Evolutionary conservation across 2,113 vertebrate species (phyloP), one percentile per base, ranked within the genome.

Genomic region (Isurus oxyrinchus): DNA sequence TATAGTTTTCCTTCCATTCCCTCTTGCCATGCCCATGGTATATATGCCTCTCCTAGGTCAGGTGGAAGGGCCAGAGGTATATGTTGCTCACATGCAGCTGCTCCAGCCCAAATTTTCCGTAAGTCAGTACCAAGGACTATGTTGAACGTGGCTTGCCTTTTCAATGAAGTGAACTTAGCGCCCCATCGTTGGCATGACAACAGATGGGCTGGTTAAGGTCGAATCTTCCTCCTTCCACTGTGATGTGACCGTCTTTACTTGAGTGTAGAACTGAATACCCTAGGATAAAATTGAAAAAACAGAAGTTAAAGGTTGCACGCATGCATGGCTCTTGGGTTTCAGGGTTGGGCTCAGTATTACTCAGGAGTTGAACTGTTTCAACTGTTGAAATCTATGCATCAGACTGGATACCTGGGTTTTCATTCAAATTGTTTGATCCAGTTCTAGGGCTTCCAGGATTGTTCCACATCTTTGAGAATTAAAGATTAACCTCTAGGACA

Each of bases 171-270:
- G 40, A 86, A 13, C 79, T 98, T 98, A 99, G 96, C 98, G 98
- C 97, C 99, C 99, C 99, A 99, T 99, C 59, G 99, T 99, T 96
- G 99, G 99, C 99, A 99, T 99, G 97, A 98, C 99, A 96, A 99
- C 99, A 1, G 99, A 98, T 96, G 99, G 98, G 96, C 98, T 98
- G 97, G 98, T 98, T 96, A 99, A 81, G 0, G 98, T 98, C 76
- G 99, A 98, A 96, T 99, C 99, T 97, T 99, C 99, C 96, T 99
- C 99, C 97, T 99, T 99, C 99, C 99, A 99, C 90, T 99, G 99
- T 96, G 99, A 99, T 63, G 98, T 99, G 0, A 99, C 97, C 0
- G 99, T 99, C 98, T 99, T 99, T 97, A 99, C 97, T 97, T 99
- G 99, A 69, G 99, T 99, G 96, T 99, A 99, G 97, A 99, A 99